Evolutionary conservation across 1,140 invertebrate species (phyloP).

Genomic region (Neoseiulus cucumeris): DNA sequence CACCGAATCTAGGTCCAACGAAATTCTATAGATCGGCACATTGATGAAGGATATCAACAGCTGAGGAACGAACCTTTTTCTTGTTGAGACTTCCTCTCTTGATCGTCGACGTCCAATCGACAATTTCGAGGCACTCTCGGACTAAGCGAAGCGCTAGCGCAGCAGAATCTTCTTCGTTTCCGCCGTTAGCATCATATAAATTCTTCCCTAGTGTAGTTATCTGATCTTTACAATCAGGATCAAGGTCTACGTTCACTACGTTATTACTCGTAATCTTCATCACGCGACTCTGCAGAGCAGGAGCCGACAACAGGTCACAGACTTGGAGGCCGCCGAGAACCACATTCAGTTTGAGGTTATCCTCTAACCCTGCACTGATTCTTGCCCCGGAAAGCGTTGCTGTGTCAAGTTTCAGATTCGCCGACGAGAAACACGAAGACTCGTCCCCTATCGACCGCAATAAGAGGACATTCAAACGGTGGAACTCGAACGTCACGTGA

Average conservation of each 20-base stretch:
- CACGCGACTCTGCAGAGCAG: constrained; percentile 13
- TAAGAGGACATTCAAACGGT: constrained; percentile 65
- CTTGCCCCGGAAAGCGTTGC: constrained; percentile 75
- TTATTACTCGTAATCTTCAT: not conserved
- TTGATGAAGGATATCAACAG: too few species aligned
- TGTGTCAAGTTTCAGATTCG: constrained; percentile 73
- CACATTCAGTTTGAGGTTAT: not conserved
- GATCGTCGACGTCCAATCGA: constrained; percentile 14
- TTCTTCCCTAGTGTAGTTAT: too few species aligned
- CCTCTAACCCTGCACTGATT: constrained; percentile 43
- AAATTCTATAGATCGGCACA: too few species aligned
- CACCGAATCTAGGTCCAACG: too few species aligned
- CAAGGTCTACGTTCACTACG: not conserved
- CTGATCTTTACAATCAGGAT: not conserved
- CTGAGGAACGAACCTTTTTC: too few species aligned
- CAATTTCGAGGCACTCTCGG: not conserved
- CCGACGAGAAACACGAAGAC: constrained; percentile 27
- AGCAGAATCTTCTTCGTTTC: not conserved
- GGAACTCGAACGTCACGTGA: constrained; percentile 63
- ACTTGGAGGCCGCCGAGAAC: constrained; percentile 31
- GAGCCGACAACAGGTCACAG: constrained; percentile 18
- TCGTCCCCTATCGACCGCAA: constrained; percentile 52
- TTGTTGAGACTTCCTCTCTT: constrained; percentile 19
- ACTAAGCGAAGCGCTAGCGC: not conserved
- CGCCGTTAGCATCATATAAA: too few species aligned